A percentile compares a stretch with the other conserved stretches of the same genome.
Conservation (phyloP, 2,113 vertebrate species). For the Megaceryle maxima region DNA sequence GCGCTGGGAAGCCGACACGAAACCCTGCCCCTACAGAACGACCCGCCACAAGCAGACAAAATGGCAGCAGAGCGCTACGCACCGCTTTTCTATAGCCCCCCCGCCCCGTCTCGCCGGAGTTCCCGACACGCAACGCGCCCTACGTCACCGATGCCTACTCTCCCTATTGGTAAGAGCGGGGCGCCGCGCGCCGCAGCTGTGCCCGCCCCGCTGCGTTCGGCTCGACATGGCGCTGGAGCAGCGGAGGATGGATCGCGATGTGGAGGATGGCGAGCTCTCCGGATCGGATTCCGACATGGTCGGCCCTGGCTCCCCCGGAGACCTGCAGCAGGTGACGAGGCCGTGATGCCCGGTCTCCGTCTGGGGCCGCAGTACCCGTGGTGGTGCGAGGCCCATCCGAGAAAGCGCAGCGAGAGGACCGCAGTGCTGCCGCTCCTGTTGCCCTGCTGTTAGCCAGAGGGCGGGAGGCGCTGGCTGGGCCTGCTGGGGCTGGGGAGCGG, state of each 20-base stretch:
- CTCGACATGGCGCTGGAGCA: conserved; percentile 74
- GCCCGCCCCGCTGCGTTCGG: neutral
- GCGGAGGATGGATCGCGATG: conserved; percentile 78
- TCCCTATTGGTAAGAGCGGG: neutral
- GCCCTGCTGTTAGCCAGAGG: too few species aligned
- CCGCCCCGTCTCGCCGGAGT: fast-evolving
- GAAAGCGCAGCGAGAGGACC: neutral
- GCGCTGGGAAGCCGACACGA: fast-evolving
- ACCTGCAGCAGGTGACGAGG: neutral
- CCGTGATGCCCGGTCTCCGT: neutral
- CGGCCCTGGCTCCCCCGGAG: conserved; percentile 32
- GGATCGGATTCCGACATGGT: conserved; percentile 87
- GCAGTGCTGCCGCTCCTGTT: neutral
- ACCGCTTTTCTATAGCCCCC: fast-evolving
- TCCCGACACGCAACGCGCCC: neutral
- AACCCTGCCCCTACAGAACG: neutral
- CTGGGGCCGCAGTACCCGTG: neutral
- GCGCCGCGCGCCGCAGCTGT: neutral
- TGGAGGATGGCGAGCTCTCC: conserved; percentile 90
- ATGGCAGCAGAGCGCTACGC: fast-evolving
- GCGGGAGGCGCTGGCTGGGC: too few species aligned
- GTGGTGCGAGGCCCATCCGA: neutral
- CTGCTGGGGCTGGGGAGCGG: too few species aligned
- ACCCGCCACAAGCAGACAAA: neutral
- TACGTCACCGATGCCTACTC: fast-evolving